These are phyloP conservation scores for Chrysocyon brachyurus DNA, from an alignment of 2,797 vertebrate genomes.

Conservation along the genomic window DNA sequence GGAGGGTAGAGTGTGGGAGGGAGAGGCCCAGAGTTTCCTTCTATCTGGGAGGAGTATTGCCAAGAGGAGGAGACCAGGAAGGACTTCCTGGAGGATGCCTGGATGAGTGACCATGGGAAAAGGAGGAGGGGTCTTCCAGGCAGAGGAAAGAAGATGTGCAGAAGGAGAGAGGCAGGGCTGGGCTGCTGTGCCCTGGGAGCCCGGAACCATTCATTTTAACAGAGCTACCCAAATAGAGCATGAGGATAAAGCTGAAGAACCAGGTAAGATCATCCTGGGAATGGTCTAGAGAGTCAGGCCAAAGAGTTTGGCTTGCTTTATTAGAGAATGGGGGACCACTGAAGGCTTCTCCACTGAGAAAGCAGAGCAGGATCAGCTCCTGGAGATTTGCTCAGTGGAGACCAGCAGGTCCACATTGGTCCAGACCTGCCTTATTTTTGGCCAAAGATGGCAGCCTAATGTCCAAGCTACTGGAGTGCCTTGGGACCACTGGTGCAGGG, in stretches of 20 bases:
- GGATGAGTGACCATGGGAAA: background rate
- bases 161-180: background rate
- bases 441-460: background rate
- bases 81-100: slow-evolving; percentile 53
- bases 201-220: background rate
- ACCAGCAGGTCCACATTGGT: background rate
- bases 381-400: background rate
- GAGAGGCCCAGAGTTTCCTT: background rate
- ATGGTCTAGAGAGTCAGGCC: background rate
- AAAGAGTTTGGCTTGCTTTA: background rate
- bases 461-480: background rate
- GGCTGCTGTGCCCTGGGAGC: background rate
- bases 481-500: background rate
- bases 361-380: background rate
- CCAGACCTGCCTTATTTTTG: background rate
- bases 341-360: background rate
- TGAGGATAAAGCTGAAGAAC: background rate
- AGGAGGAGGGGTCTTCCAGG: background rate
- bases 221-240: background rate
- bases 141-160: background rate
- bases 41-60: background rate
- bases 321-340: background rate
- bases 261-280: background rate
- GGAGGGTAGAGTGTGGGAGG: background rate
- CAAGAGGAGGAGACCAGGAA: background rate